Evolutionary conservation across 2,888 invertebrate genomes (phyloP), one percentile per base, ranked within the genome.

Genomic region (Salticus scenicus): DNA sequence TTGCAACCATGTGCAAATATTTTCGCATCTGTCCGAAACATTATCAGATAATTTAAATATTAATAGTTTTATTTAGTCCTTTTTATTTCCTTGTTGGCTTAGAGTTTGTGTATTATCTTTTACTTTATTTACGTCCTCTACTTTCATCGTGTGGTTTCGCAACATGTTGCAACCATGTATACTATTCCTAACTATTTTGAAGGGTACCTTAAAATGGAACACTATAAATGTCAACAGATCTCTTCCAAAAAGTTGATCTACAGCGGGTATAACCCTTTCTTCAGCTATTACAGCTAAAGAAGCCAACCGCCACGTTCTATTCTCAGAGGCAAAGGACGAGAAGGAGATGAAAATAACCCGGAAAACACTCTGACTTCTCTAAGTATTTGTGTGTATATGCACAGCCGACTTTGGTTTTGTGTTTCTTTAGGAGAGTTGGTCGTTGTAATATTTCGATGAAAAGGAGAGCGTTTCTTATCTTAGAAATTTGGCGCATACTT

Each of bases 211-310:
- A 57, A 57, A 57, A 57, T 57, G 57, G 64, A 66, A 66, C 28
- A 30, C 20, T 14, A 47, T 37, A 70, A 73, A 83, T 77, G 63
- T 77, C 83, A 83, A 77, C 83, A 77, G 47, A 81, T 74, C 70
- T 69, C 30, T 70, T 42, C 37, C 47, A 51, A 69, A 69, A 75
- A 28, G 51, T 33, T 67, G 67, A 67, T 33, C 7, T 31, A 66
- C 51, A 63, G 24, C 83, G 64, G 42, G 51, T 72, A 74, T 41
- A 81, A 81, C 81, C 73, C 74, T 81, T 73, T 69, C 33, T 41
- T 4, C 30, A 27, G 41, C 31, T 47, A 41, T 24, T 17, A 47
- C 47, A 41, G 31, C 17, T 20, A 28, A 27, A 41, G 33, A 17
- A 24, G 33, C 67, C 41, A 63, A 71, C 70, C 20, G 27, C 67